phyloP scores from a whole-genome alignment of 2,797 vertebrate species.

The Ceyx erithaca region DNA sequence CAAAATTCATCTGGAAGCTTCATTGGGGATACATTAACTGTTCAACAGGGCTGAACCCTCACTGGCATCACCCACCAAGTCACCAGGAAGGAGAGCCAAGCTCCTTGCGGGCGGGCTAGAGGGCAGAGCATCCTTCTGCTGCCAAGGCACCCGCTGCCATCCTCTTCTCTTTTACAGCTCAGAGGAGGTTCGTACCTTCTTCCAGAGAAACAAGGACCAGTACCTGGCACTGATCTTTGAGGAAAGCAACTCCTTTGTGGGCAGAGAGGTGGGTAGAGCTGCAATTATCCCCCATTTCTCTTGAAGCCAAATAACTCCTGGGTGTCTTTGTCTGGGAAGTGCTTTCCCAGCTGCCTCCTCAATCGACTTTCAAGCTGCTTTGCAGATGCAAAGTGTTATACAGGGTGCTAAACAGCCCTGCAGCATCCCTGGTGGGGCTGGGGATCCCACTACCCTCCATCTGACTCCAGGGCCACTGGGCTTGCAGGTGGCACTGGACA shows the following conservation, averaged over 20 bases:
- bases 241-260: conserved; percentile 82
- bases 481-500: conserved; percentile 89
- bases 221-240: conserved; percentile 92
- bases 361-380: accelerated
- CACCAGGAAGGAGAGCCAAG: accelerated
- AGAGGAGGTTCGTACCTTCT: conserved; percentile 85
- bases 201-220: conserved; percentile 81
- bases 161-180: conserved; percentile 75
- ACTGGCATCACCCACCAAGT: background rate
- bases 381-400: background rate
- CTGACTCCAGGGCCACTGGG: background rate
- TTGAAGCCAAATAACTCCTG: background rate
- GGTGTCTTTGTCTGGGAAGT: background rate
- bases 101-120: background rate
- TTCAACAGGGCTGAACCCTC: background rate
- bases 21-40: background rate
- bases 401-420: background rate
- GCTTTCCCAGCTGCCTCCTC: background rate
- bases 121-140: background rate
- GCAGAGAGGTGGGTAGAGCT: conserved; percentile 87
- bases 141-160: background rate
- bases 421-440: background rate
- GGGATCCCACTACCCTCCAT: background rate
- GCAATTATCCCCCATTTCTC: background rate
- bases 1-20: background rate